These are phyloP conservation scores for Drosophila kuntzei DNA, from an alignment of 2,888 invertebrate genomes.

Conservation along the genomic window DNA sequence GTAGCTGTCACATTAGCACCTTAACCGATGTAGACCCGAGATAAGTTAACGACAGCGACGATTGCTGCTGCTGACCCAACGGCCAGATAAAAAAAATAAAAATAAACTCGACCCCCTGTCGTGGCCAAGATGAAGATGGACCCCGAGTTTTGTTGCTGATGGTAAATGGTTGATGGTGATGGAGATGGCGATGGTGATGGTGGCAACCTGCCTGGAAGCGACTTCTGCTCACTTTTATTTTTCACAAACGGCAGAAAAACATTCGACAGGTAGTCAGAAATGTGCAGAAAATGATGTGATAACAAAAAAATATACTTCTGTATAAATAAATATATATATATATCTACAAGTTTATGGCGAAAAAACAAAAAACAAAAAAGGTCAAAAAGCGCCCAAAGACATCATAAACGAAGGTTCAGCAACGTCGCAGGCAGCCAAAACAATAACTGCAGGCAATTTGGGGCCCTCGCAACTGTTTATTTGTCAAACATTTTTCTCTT, in stretches of 20 bases:
- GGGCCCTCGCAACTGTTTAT: slow-evolving; percentile 76
- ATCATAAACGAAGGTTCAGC: slow-evolving; percentile 76
- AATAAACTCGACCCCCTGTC: slow-evolving; percentile 48
- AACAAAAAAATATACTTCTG: slow-evolving; percentile 48
- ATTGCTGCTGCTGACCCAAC: slow-evolving; percentile 48
- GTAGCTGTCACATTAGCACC: slow-evolving; percentile 82
- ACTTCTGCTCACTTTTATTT: slow-evolving; percentile 76
- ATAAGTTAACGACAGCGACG: slow-evolving; percentile 73
- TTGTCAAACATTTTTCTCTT: slow-evolving; percentile 79
- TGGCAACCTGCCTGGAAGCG: slow-evolving; percentile 58
- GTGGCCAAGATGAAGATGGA: slow-evolving; percentile 44
- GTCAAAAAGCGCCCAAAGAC: slow-evolving; percentile 74
- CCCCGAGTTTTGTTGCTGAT: slow-evolving; percentile 17
- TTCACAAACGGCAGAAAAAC: slow-evolving; percentile 67
- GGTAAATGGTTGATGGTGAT: slow-evolving; percentile 42
- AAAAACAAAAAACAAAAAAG: slow-evolving; percentile 47
- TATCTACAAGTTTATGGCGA: slow-evolving; percentile 57
- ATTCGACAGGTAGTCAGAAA: slow-evolving; percentile 75
- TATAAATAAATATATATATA: slow-evolving; percentile 21
- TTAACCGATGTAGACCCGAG: slow-evolving; percentile 74
- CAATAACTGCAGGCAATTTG: slow-evolving; percentile 81
- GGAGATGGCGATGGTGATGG: slow-evolving; percentile 17
- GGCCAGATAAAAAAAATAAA: slow-evolving; percentile 5
- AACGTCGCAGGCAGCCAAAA: slow-evolving; percentile 63
- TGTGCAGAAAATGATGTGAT: slow-evolving; percentile 74